phyloP scores from a whole-genome alignment of 2,888 invertebrate genomes.

The Ophioninae sp. region DNA sequence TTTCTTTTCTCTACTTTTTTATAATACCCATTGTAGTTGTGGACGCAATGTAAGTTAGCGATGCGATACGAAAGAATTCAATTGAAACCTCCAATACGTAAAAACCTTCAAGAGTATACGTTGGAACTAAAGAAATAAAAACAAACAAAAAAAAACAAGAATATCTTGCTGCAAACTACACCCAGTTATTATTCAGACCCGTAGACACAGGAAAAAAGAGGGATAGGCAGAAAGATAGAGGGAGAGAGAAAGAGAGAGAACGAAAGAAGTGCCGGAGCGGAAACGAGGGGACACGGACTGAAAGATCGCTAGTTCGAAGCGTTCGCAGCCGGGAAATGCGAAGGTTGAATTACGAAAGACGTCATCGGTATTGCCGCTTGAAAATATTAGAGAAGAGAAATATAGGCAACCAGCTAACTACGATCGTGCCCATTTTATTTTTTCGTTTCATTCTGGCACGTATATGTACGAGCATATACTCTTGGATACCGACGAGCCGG shows the following conservation, averaged over 20 bases:
- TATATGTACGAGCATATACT: background rate
- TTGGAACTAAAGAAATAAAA: too few relatives aligned
- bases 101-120: too few relatives aligned
- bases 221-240: background rate
- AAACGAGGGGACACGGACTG: slow-evolving; percentile 61
- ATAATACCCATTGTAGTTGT: too few relatives aligned
- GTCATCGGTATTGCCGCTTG: slow-evolving; percentile 70
- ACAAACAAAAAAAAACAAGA: too few relatives aligned
- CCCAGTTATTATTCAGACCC: background rate
- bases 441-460: background rate
- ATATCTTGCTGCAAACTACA: too few relatives aligned
- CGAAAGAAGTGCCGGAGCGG: slow-evolving; percentile 40
- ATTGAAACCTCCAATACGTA: too few relatives aligned
- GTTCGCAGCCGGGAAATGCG: slow-evolving; percentile 69
- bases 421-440: slow-evolving; percentile 15
- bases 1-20: too few relatives aligned
- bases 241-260: slow-evolving; percentile 22
- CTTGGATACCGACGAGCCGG: background rate
- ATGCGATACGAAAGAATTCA: too few relatives aligned
- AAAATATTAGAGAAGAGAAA: slow-evolving; percentile 20
- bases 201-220: background rate
- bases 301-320: slow-evolving; percentile 63
- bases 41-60: too few relatives aligned
- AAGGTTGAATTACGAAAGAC: slow-evolving; percentile 78
- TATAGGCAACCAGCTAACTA: slow-evolving; percentile 30